Conservation (phyloP, 2,797 vertebrate genomes). For the Iguana delicatissima region DNA sequence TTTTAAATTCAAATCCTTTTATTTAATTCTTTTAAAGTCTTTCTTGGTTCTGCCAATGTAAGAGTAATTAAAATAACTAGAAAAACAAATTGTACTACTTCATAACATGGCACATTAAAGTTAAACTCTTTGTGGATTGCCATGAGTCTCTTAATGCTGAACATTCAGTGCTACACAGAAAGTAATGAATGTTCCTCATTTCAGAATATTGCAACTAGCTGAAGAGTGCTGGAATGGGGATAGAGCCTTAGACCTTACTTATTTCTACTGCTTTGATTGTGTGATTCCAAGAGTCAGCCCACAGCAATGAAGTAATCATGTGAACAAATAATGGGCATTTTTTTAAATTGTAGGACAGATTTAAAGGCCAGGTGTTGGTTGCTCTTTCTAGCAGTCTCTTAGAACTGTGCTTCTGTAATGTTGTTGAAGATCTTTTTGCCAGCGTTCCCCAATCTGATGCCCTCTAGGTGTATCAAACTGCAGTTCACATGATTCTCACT, state of each 20-base stretch:
- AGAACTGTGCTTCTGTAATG: background rate
- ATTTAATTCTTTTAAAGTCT: constrained; percentile 13
- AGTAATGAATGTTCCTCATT: background rate
- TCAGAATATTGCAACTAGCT: background rate
- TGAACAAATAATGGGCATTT: background rate
- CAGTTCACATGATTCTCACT: too few relatives aligned
- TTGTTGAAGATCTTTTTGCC: background rate
- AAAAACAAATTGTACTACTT: background rate
- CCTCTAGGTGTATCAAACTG: too few relatives aligned
- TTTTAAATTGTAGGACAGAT: background rate
- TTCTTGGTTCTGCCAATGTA: background rate
- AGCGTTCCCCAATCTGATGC: background rate
- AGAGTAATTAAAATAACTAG: background rate
- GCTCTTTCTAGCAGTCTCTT: background rate
- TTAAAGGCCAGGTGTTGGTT: background rate
- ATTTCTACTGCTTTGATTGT: background rate
- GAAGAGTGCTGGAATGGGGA: background rate
- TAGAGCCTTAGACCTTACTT: background rate
- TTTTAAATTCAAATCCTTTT: background rate
- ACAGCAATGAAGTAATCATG: background rate
- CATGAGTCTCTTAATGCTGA: background rate
- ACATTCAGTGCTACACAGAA: background rate
- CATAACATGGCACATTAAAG: background rate
- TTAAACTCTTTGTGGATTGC: background rate
- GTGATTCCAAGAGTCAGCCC: background rate